These are phyloP conservation scores for Cybosia mesomella DNA, from an alignment of 2,888 invertebrate species.

Conservation along the genomic window DNA sequence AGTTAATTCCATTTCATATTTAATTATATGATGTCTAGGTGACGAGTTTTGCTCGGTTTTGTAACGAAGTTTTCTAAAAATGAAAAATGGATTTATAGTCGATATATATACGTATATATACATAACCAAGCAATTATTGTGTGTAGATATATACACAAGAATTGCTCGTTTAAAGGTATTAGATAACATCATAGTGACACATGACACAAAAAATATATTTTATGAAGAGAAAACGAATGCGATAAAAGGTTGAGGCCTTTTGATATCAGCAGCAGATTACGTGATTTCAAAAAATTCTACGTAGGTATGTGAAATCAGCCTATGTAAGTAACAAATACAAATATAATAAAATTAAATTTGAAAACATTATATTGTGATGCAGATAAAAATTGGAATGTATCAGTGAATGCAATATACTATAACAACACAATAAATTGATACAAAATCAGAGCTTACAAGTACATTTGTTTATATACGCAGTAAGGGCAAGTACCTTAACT, in stretches of 20 bases:
- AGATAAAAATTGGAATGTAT: slow-evolving; percentile 4
- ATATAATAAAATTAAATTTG: background rate
- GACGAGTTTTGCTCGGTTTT: no score
- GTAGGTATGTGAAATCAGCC: background rate
- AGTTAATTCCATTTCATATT: background rate
- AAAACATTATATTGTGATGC: background rate
- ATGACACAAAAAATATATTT: no score
- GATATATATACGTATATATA: no score
- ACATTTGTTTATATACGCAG: background rate
- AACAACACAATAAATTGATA: slow-evolving; percentile 4
- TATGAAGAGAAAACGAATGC: background rate
- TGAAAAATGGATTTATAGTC: no score
- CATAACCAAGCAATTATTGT: no score
- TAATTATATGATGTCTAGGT: no score
- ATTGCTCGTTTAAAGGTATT: no score
- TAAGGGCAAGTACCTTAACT: no score
- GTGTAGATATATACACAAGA: no score
- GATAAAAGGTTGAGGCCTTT: background rate
- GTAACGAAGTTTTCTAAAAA: no score
- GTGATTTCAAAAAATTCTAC: background rate
- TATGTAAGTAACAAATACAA: background rate
- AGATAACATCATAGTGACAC: background rate
- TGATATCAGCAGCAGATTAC: background rate
- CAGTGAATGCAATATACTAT: background rate
- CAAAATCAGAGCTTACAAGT: slow-evolving; percentile 10